Evolutionary conservation across 37 sponge, comb jelly and placozoan genomes (phyloP).

Genomic region (Mnemiopsis leidyi): DNA sequence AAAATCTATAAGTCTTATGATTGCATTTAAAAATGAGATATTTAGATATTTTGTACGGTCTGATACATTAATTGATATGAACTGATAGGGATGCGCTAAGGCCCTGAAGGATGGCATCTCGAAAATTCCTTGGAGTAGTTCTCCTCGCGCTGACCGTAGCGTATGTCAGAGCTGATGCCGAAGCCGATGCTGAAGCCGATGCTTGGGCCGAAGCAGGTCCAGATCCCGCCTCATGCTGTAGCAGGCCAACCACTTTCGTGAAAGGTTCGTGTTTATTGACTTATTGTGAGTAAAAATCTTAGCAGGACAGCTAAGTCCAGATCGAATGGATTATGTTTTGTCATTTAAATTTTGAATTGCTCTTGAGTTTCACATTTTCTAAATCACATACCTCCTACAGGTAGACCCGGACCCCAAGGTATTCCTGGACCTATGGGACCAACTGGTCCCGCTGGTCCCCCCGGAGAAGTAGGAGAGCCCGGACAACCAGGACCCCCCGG

Average conservation of each 20-base stretch:
- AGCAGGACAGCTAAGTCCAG: no score
- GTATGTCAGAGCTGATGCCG: not conserved
- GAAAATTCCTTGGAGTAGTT: not conserved
- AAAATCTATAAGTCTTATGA: no score
- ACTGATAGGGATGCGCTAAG: not conserved
- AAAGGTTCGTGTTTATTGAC: not conserved
- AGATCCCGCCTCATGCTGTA: slow-evolving; percentile 18
- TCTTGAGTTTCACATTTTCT: no score
- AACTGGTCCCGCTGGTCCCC: not conserved
- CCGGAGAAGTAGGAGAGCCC: not conserved
- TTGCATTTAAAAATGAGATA: no score
- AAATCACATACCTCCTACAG: no score
- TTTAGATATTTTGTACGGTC: no score
- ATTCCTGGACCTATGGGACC: not conserved
- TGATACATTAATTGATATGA: not conserved
- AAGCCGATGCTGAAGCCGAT: slow-evolving; percentile 51
- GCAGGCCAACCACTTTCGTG: slow-evolving; percentile 11
- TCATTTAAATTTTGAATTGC: no score
- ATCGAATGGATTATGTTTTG: no score
- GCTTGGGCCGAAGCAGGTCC: not conserved
- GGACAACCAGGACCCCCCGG: slow-evolving; percentile 7
- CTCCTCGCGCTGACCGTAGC: not conserved
- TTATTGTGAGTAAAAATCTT: no score
- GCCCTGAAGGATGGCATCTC: slow-evolving; percentile 11
- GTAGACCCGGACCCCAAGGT: slow-evolving; percentile 17